Evolutionary conservation across 2,888 invertebrate species (phyloP).

Genomic region (Gisinianus flammeolus): DNA sequence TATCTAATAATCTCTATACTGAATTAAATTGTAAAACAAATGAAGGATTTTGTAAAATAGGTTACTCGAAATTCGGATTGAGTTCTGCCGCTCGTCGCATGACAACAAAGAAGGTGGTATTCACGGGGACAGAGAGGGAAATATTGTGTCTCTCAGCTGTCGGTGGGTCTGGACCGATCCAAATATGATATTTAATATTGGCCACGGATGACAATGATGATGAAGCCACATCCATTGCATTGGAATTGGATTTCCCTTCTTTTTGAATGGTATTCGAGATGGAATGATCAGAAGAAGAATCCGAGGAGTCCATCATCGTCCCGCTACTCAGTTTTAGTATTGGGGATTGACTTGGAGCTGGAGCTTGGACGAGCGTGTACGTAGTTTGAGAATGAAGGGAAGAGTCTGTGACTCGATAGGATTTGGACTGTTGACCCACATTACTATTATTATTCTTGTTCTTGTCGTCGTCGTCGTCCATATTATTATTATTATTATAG

Average conservation of each 20-base stretch:
- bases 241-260: background rate
- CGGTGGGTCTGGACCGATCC: slow-evolving; percentile 82
- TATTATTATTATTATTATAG: too few species aligned
- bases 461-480: too few species aligned
- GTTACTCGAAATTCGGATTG: slow-evolving; percentile 41
- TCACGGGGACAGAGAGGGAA: slow-evolving; percentile 76
- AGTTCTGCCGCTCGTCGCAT: slow-evolving; percentile 85
- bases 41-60: too few species aligned
- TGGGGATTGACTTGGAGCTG: background rate
- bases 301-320: background rate
- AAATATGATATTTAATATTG: slow-evolving; percentile 81
- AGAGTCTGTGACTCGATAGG: background rate
- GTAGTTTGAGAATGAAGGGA: background rate
- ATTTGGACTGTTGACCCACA: background rate
- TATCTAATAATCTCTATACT: background rate
- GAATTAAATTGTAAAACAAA: background rate
- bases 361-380: background rate
- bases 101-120: slow-evolving; percentile 70
- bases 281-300: background rate
- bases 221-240: slow-evolving; percentile 43
- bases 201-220: slow-evolving; percentile 60
- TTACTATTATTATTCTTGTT: too few species aligned
- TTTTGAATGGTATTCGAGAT: background rate
- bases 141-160: slow-evolving; percentile 74
- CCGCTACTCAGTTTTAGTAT: background rate